Evolutionary conservation across 2,888 invertebrate genomes (phyloP), one percentile per base, ranked within the genome.

Genomic region (Andrena marginata): DNA sequence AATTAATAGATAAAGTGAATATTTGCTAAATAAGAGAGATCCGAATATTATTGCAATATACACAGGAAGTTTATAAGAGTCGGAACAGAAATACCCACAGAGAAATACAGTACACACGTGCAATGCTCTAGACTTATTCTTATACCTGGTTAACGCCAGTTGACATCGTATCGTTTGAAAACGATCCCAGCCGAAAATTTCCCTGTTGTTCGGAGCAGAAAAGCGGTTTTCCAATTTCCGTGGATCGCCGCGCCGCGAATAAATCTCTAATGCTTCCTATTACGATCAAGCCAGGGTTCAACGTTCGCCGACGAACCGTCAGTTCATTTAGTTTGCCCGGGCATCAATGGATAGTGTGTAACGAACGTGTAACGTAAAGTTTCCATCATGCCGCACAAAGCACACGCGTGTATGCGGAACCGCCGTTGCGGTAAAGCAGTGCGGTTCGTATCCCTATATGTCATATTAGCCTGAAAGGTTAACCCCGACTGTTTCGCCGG

Each of bases 321-420:
- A 72, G 84, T 84, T 84, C 84, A 84, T 84, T 78, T 83, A 83
- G 79, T 73, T 70, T 79, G 84, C 72, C 75, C 69, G 72, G 72
- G 72, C 84, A 84, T 84, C 84, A 84, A 84, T 84, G 72, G 79
- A 69, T 67, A 84, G 79, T 49, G 79, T 83, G 84, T 84, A 84
- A 84, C 84, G 84, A 84, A 84, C 84, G 84, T 84, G 84, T 83
- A 84, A 79, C 84, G 84, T 72, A 84, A 84, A 84, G 84, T 84
- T 83, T 84, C 84, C 84, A 84, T 84, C 84, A 79, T 84, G 84
- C 75, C 79, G 84, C 84, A 84, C 84, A 84, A 83, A 84, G 84
- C 84, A 76, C 69, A 65, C 79, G 84, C 84, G 75, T 76, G 84
- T 79, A 84, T 76, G 75, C 84, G 72, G 84, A 79, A 84, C 84